Percentiles rank a stretch among this genome's conserved stretches.
These are phyloP conservation scores for Cynodonichthys magdalenae DNA, from an alignment of 2,797 vertebrate genomes.

Conservation along the genomic window DNA sequence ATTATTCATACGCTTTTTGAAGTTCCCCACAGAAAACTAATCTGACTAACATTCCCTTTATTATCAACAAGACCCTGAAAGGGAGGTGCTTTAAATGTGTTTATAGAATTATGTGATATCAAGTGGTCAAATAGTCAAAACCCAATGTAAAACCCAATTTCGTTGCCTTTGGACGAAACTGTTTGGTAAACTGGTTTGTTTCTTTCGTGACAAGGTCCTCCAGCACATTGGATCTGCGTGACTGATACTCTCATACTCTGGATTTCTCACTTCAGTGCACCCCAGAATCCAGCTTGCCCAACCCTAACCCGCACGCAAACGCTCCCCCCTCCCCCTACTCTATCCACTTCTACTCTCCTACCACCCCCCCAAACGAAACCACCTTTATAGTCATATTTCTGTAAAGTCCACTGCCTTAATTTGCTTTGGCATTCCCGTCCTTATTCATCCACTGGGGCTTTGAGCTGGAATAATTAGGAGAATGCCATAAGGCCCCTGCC, in stretches of 20 bases:
- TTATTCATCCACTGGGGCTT: conserved; percentile 67
- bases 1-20: not conserved
- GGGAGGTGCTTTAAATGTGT: too few relatives aligned
- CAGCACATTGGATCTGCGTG: conserved; percentile 58
- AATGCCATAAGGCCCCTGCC: conserved; percentile 70
- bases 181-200: conserved; percentile 53
- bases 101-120: too few relatives aligned
- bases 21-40: conserved; percentile 1
- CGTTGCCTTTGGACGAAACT: conserved; percentile 57
- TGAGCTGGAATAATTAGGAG: conserved; percentile 78
- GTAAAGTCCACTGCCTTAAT: conserved; percentile 61
- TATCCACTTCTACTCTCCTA: conserved; percentile 20
- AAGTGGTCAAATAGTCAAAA: conserved; percentile 31
- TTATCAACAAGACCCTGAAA: too few relatives aligned
- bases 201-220: conserved; percentile 54
- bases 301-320: conserved; percentile 30
- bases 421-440: conserved; percentile 69
- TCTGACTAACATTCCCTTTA: too few relatives aligned
- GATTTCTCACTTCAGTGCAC: conserved; percentile 72
- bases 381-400: conserved; percentile 59
- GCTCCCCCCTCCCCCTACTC: not conserved
- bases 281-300: conserved; percentile 57
- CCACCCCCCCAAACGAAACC: conserved; percentile 45
- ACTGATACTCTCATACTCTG: conserved; percentile 68
- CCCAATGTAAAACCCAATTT: conserved; percentile 57